These are phyloP conservation scores for Nymphicus hollandicus DNA, from an alignment of 2,113 vertebrate species.

Conservation along the genomic window DNA sequence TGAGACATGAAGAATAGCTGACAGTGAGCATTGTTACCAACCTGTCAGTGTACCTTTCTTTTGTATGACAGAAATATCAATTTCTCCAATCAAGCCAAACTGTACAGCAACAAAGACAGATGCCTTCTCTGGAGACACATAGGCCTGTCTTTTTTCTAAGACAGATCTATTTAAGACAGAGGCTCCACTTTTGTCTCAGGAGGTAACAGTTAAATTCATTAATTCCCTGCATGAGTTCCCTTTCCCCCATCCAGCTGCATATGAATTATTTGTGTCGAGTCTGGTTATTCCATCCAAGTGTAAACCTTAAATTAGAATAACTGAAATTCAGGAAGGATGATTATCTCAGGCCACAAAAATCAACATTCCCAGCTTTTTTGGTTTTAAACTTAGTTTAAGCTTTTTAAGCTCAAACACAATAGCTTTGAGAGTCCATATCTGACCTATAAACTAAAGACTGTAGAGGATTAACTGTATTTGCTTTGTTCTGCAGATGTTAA, in stretches of 20 bases:
- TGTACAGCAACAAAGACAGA: not conserved
- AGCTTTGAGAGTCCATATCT: slow-evolving; percentile 48
- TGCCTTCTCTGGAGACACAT: not conserved
- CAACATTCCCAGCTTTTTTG: slow-evolving; percentile 72
- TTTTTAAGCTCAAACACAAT: slow-evolving; percentile 68
- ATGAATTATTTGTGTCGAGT: slow-evolving; percentile 20
- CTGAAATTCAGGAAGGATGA: slow-evolving; percentile 63
- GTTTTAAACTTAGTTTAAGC: slow-evolving; percentile 63
- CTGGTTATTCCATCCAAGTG: slow-evolving; percentile 27
- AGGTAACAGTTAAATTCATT: slow-evolving; percentile 22
- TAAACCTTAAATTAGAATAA: slow-evolving; percentile 52
- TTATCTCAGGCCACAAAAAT: slow-evolving; percentile 71
- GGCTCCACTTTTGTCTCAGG: not conserved
- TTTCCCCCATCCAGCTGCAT: not conserved
- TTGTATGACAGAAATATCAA: not conserved
- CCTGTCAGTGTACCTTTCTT: not conserved
- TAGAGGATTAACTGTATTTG: slow-evolving; percentile 65
- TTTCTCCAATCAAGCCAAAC: not conserved
- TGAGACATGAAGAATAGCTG: not conserved
- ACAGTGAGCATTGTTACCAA: not conserved
- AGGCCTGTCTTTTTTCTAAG: not conserved
- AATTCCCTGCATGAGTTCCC: not conserved
- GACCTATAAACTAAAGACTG: slow-evolving; percentile 64
- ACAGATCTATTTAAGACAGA: not conserved
- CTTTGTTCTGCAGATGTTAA: slow-evolving; percentile 77